Conservation (phyloP, 2,797 vertebrate genomes). For the Sciaenops ocellatus region DNA sequence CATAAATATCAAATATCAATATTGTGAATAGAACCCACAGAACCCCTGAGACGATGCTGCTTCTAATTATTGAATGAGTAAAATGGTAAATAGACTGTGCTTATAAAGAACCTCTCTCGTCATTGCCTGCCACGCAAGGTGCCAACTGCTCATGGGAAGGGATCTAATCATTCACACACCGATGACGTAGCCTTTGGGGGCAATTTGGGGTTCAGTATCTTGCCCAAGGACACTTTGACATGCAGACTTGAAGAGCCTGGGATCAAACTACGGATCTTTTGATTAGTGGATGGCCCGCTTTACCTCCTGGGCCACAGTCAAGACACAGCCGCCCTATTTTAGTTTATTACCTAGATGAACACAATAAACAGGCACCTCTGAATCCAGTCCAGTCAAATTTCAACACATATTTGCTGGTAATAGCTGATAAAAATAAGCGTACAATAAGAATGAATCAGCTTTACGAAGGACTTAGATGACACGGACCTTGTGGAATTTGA, state of each 20-base stretch:
- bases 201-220: too few relatives aligned
- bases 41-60: not conserved
- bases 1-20: not conserved
- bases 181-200: too few relatives aligned
- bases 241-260: too few relatives aligned
- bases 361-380: not conserved
- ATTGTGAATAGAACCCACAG: not conserved
- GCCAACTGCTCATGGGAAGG: too few relatives aligned
- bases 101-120: too few relatives aligned
- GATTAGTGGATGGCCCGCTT: too few relatives aligned
- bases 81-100: too few relatives aligned
- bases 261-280: too few relatives aligned
- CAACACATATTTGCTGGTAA: not conserved
- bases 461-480: constrained; percentile 13
- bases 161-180: too few relatives aligned
- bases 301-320: too few relatives aligned
- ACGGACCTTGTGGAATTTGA: constrained; percentile 18
- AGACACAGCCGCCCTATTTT: not conserved
- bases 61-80: not conserved
- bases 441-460: constrained; percentile 13
- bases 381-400: not conserved
- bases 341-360: not conserved
- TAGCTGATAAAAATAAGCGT: not conserved
- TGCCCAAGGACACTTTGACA: too few relatives aligned
- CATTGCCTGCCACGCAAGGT: too few relatives aligned